Conservation (phyloP, 2,797 vertebrate genomes). For the Chaunax sp. region DNA sequence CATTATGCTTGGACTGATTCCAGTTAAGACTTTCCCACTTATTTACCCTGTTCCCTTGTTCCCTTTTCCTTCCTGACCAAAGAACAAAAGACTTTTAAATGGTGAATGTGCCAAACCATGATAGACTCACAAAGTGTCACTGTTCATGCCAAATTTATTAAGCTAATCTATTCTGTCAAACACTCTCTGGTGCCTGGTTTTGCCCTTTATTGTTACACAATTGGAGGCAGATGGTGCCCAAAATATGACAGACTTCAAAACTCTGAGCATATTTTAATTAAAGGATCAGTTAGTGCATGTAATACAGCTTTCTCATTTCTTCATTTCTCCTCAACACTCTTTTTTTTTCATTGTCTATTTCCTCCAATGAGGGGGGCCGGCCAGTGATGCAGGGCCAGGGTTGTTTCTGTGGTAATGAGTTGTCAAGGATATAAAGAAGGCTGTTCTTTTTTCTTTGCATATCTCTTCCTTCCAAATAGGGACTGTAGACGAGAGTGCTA, state of each 20-base stretch:
- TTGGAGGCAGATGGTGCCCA: conserved; percentile 23
- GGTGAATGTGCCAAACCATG: conserved; percentile 14
- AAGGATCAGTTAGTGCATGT: conserved; percentile 64
- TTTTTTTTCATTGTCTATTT: conserved; percentile 67
- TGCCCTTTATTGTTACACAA: conserved; percentile 26
- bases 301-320: conserved; percentile 67
- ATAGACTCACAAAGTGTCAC: conserved; percentile 30
- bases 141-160: conserved; percentile 24
- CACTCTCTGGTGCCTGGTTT: conserved; percentile 20
- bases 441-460: conserved; percentile 75
- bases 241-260: conserved; percentile 50
- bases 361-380: conserved; percentile 63
- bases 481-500: conserved; percentile 68
- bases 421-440: conserved; percentile 86
- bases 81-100: conserved; percentile 34
- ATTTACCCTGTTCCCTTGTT: conserved; percentile 22
- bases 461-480: conserved; percentile 77
- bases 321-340: conserved; percentile 57
- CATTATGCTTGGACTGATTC: conserved; percentile 34
- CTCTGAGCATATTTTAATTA: conserved; percentile 78
- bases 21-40: conserved; percentile 47
- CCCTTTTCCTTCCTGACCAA: conserved; percentile 40
- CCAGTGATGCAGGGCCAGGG: conserved; percentile 80
- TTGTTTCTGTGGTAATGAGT: conserved; percentile 87
- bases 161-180: conserved; percentile 43